Percentiles rank a stretch among this genome's conserved stretches.
Conservation (phyloP, 1,140 invertebrate species). For the Lucilia sericata region DNA sequence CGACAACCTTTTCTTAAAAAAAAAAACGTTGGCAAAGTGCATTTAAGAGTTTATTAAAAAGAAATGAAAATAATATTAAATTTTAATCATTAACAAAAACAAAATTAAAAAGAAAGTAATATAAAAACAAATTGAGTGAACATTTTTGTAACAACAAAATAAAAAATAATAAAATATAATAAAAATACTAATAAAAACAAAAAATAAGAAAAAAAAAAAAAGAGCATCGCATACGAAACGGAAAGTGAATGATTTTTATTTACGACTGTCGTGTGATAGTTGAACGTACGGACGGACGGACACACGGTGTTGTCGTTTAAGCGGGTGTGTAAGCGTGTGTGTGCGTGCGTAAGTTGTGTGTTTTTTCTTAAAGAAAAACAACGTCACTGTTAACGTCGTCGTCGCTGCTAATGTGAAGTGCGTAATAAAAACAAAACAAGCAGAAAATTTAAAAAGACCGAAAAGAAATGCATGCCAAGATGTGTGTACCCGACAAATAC, state of each 20-base stretch:
- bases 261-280: constrained; percentile 11
- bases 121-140: background rate
- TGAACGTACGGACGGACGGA: background rate
- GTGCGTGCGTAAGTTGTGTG: background rate
- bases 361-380: constrained; percentile 4
- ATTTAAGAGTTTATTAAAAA: background rate
- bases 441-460: background rate
- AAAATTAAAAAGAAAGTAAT: constrained; percentile 9
- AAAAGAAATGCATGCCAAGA: background rate
- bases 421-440: background rate
- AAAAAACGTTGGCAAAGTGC: constrained; percentile 15
- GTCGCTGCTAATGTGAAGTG: background rate
- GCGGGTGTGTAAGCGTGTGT: background rate
- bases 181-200: background rate
- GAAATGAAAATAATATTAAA: background rate
- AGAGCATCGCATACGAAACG: background rate
- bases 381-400: background rate
- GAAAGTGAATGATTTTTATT: constrained; percentile 29
- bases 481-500: background rate
- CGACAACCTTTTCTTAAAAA: background rate
- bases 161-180: background rate
- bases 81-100: background rate
- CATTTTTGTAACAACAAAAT: background rate
- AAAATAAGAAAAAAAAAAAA: background rate
- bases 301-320: background rate